A percentile compares a stretch with the other conserved stretches of the same genome.
Evolutionary conservation across 2,113 vertebrate species (phyloP).

Genomic region (Sclerurus mexicanus): DNA sequence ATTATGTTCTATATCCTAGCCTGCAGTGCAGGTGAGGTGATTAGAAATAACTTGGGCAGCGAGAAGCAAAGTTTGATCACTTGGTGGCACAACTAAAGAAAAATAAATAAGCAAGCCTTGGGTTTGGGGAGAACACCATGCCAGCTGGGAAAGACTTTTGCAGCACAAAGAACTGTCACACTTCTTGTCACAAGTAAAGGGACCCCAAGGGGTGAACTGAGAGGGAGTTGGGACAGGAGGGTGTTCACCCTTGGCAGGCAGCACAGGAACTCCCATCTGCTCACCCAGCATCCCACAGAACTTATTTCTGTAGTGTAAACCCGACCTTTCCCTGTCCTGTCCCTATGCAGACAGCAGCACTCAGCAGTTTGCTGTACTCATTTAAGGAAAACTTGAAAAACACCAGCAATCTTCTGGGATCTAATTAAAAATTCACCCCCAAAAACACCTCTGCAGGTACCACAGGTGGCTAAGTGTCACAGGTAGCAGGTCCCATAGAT

Average conservation of each 20-base stretch:
- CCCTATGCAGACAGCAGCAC: neutral
- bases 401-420: neutral
- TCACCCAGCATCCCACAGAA: neutral
- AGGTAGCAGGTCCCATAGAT: fast-evolving
- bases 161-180: too few species aligned
- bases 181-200: fast-evolving
- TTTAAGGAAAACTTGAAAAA: neutral
- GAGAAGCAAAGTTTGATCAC: neutral
- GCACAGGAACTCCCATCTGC: neutral
- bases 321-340: neutral
- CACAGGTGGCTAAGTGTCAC: neutral
- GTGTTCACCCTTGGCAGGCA: neutral
- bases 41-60: neutral
- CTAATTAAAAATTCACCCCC: neutral
- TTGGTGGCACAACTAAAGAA: neutral
- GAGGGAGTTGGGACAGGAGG: fast-evolving
- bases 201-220: neutral
- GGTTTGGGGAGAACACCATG: neutral
- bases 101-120: neutral
- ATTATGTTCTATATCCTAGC: neutral
- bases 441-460: neutral
- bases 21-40: neutral
- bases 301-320: neutral
- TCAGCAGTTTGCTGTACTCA: neutral
- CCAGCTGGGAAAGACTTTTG: neutral